Base-by-base conservation (phyloP, 2,113 vertebrate species). In the Epinephelus lanceolatus region DNA sequence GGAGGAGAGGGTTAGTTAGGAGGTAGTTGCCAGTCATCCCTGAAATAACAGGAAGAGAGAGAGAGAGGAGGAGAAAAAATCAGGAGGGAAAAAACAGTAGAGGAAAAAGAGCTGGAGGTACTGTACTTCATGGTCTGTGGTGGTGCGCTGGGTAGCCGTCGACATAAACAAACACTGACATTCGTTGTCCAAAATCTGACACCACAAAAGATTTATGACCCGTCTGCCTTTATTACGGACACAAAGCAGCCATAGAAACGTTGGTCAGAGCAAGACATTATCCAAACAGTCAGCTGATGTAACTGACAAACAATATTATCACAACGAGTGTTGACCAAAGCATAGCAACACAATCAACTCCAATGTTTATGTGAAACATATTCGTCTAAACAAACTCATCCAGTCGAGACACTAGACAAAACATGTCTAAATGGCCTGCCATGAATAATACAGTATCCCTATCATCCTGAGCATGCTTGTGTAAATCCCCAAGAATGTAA, bases 11-110 rank as follows among this genome's bases (percentile, higher is more conserved):
- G 96, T 99, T 99, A 98, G 98, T 99, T 97, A 99, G 97, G 95
- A 99, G 98, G 96, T 99, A 99, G 98, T 99, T 99, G 96, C 98
- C 98, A 94, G 98, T 98, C 98, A 99, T 99, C 96, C 98, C 98
- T 99, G 97, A 84, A 92, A 94, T 96, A 97, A 96, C 91, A 97
- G 96, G 94, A 95, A 95, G 92, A 96, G 86, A 96, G 88, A 96
- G 93, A 96, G 88, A 97, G 94, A 95, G 94, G 95, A 88, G 95
- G 56, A 84, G 23, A 80, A 23, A 68, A 75, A 76, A 80, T 87
- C 78, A 91, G 82, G 75, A 83, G 47, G 80, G 52, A 27, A 17
- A 76, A 55, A 69, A 74, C 70, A 82, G 72, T 71, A 59, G 45
- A 83, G 61, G 73, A 76, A 62, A 59, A 52, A 71, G 76, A 83